Evolutionary conservation across 2,888 invertebrate genomes (phyloP).

Genomic region (Leptopilina myrica): DNA sequence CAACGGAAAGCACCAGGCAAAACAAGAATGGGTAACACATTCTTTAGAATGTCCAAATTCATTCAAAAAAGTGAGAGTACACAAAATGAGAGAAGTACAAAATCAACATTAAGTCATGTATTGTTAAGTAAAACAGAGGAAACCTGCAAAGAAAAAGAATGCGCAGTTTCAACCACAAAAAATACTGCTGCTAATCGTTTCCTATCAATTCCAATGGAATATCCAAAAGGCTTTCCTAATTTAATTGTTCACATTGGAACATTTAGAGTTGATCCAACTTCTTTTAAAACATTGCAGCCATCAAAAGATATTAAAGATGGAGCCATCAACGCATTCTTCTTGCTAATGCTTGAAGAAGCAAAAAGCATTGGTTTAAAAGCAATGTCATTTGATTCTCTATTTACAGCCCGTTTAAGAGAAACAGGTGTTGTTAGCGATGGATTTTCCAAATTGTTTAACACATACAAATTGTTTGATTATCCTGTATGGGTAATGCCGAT

Average conservation of each 20-base stretch:
- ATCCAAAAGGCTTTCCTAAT: neutral
- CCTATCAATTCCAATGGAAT: neutral
- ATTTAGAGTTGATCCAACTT: too few relatives aligned
- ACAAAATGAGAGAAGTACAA: neutral
- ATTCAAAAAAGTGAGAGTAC: neutral
- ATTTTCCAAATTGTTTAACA: neutral
- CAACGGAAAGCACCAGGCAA: neutral
- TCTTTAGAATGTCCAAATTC: neutral
- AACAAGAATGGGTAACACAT: too few relatives aligned
- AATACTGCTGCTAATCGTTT: neutral
- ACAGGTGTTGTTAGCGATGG: neutral
- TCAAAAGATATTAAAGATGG: neutral
- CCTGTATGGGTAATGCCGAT: neutral
- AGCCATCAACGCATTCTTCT: neutral
- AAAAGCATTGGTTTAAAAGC: neutral
- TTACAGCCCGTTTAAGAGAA: neutral
- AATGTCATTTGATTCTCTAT: neutral
- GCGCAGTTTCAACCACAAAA: too few relatives aligned
- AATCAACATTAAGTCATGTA: neutral
- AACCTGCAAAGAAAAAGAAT: too few relatives aligned
- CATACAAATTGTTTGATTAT: neutral
- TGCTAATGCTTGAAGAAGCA: neutral
- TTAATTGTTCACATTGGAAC: too few relatives aligned
- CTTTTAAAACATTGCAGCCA: neutral
- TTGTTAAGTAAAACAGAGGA: too few relatives aligned